These are phyloP conservation scores for Apogon hyalosoma DNA, from an alignment of 2,797 vertebrate genomes.

Conservation along the genomic window DNA sequence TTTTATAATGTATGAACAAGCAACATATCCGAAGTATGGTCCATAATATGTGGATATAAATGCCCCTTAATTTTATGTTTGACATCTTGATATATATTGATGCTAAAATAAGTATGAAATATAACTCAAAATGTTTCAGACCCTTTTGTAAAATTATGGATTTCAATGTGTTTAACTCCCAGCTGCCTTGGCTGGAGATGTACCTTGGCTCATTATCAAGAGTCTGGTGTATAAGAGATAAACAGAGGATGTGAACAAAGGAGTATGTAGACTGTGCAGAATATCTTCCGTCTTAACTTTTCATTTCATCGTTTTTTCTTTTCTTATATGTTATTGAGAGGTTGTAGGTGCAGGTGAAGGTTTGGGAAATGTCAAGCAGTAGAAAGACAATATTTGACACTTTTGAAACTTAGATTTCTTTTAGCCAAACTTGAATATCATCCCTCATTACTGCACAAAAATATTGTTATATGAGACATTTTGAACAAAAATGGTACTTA, in stretches of 20 bases:
- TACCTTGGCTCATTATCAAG: conserved; percentile 34
- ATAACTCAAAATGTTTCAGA: conserved; percentile 3
- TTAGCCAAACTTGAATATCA: neutral
- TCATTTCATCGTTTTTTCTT: conserved; percentile 19
- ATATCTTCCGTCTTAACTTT: conserved; percentile 19
- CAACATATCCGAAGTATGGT: neutral
- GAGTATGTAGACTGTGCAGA: conserved; percentile 11
- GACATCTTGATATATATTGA: neutral
- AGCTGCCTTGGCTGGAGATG: conserved; percentile 28
- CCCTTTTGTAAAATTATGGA: conserved; percentile 19
- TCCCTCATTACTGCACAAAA: neutral
- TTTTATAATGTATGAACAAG: too few relatives aligned
- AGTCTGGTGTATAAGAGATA: conserved; percentile 36
- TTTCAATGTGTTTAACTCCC: conserved; percentile 25
- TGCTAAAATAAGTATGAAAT: conserved; percentile 7
- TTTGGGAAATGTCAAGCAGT: conserved; percentile 4
- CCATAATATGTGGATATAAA: neutral
- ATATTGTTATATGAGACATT: conserved; percentile 1
- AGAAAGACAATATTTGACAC: neutral
- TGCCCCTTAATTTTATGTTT: neutral
- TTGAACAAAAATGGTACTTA: conserved; percentile 5
- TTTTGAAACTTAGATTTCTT: conserved; percentile 3
- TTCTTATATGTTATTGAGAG: conserved; percentile 17
- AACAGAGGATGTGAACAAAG: conserved; percentile 23
- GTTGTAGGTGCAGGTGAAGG: neutral